Conservation (phyloP, 1,140 invertebrate genomes). For the Apocrypta bakeri region DNA sequence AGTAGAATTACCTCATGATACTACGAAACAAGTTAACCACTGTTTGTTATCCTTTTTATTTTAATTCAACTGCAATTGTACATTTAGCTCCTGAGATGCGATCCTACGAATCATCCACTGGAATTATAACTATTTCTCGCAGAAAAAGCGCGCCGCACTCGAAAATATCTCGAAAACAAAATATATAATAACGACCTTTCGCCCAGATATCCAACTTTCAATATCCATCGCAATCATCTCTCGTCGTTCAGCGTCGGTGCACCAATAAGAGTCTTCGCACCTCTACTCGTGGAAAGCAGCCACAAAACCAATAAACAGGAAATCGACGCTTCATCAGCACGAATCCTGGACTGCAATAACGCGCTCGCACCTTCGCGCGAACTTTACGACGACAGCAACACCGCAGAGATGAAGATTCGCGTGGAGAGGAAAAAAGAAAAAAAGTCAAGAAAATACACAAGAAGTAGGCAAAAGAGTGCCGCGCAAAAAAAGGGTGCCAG, state of each 20-base stretch:
- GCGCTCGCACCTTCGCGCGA: background rate
- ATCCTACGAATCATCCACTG: no score
- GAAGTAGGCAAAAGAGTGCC: background rate
- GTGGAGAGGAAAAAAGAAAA: background rate
- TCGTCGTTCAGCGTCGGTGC: no score
- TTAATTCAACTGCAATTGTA: no score
- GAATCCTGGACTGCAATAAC: conserved; percentile 5
- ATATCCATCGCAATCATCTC: background rate
- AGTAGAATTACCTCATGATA: no score
- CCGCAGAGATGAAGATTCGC: background rate
- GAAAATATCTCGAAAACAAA: no score
- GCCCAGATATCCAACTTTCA: background rate
- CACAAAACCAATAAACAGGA: conserved; percentile 20
- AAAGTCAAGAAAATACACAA: background rate
- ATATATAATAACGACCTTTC: no score
- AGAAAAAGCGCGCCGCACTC: no score
- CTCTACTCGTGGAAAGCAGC: background rate
- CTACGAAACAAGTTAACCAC: no score
- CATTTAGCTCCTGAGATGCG: no score
- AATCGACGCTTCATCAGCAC: background rate
- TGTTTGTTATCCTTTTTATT: no score
- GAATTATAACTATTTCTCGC: no score
- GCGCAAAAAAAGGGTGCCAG: conserved; percentile 8
- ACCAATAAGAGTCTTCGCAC: background rate
- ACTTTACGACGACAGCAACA: conserved; percentile 25